Base-by-base conservation (phyloP, 1,140 invertebrate species). In the Papilio glaucus region DNA sequence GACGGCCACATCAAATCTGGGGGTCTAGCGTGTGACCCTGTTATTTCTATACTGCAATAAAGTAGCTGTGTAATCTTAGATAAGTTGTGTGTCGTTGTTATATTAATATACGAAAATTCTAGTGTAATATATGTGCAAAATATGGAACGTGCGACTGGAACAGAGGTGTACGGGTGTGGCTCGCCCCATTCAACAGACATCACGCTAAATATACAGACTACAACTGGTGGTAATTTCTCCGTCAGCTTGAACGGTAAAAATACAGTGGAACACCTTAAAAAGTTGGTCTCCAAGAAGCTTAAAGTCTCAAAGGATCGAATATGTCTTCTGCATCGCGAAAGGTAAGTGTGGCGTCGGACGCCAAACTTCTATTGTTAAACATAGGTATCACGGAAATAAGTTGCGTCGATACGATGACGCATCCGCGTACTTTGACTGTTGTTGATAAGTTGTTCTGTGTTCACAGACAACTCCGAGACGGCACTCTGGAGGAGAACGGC, bases 221-320 rank as follows among this genome's bases (percentile, higher is more conserved):
- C 97, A 69, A 98, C 97, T 73, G 98, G 98, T 82, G 97, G 97
- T 83, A 97, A 96, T 85, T 98, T 98, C 91, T 95, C 97, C 80
- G 94, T 99, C 76, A 95, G 95, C 73, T 95, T 98, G 71, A 95
- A 97, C 77, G 95, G 95, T 75, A 95, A 95, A 82, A 97, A 97
- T 77, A 97, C 95, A 74, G 96, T 98, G 63, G 97, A 98, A 82
- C 97, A 96, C 87, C 95, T 98, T 13, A 98, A 98, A 92, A 97
- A 97, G 93, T 94, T 97, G 61, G 97, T 98, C 81, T 97, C 97
- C n/a, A 98, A 98, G 93, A 96, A 96, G 88, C 94, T 98, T 73
- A 98, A 97, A 95, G 97, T 98, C 85, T 96, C 97, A 77, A 98
- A 98, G 93, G 97, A 98, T 94, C 95, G 97, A 85, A 98, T 98